These are phyloP conservation scores for Metaphire vulgaris DNA, from an alignment of 1,140 invertebrate genomes.

Conservation along the genomic window DNA sequence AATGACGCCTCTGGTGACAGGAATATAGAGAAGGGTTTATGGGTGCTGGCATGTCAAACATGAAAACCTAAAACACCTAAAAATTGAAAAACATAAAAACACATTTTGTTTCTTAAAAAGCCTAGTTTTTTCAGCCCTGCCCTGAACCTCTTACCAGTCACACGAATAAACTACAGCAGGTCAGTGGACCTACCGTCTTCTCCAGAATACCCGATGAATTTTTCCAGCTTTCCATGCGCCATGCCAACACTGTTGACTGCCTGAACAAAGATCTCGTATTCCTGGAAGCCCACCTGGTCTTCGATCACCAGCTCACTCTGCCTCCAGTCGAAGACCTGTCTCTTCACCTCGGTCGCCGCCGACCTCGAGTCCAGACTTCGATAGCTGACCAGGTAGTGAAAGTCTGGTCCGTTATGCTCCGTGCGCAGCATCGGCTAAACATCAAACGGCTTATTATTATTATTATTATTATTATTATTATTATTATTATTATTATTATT, in stretches of 20 bases:
- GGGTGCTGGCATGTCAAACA: no score
- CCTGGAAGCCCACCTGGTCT: slow-evolving; percentile 12
- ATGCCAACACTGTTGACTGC: slow-evolving; percentile 19
- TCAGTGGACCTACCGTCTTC: slow-evolving; percentile 29
- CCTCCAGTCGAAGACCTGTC: slow-evolving; percentile 23
- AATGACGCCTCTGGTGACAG: no score
- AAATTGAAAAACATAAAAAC: no score
- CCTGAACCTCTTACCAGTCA: no score
- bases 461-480: no score
- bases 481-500: no score
- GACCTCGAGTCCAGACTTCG: not conserved
- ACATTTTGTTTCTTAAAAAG: no score
- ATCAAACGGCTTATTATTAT: no score
- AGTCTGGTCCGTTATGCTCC: slow-evolving; percentile 18
- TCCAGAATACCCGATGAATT: slow-evolving; percentile 20
- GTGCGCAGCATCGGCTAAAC: slow-evolving; percentile 21
- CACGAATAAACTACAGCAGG: no score
- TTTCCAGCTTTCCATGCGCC: not conserved
- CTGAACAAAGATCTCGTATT: slow-evolving; percentile 20
- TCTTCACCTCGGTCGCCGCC: not conserved
- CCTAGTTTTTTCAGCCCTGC: no score
- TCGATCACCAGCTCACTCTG: slow-evolving; percentile 26
- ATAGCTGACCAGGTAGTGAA: slow-evolving; percentile 19
- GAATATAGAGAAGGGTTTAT: no score
- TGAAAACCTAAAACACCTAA: no score